A percentile compares a stretch with the other conserved stretches of the same genome.
phyloP scores from a whole-genome alignment of 2,888 invertebrate genomes.

The Mesorhabditis sp. region DNA sequence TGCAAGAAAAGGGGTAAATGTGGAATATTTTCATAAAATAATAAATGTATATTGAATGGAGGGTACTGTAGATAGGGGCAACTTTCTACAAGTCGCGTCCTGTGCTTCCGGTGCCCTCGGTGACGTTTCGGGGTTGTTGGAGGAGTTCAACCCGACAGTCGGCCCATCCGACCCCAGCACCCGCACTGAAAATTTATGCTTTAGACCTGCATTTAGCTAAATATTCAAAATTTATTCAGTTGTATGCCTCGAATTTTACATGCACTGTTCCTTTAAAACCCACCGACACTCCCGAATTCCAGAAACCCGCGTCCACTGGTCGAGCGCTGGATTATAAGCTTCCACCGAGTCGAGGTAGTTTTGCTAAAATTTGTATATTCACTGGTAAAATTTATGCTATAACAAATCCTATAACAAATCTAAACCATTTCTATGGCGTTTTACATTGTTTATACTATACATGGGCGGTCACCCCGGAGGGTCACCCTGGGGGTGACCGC shows the following conservation, averaged over 20 bases:
- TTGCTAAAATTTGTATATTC: not conserved
- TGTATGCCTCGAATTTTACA: not conserved
- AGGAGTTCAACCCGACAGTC: constrained; percentile 22
- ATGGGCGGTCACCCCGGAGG: too few species aligned
- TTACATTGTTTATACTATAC: too few species aligned
- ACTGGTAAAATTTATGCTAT: too few species aligned
- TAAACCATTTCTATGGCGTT: too few species aligned
- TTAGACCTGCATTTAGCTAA: too few species aligned
- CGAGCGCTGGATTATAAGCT: constrained; percentile 47
- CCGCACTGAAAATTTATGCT: constrained; percentile 48
- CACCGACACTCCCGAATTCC: constrained; percentile 52
- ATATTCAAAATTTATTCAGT: not conserved
- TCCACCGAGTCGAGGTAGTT: constrained; percentile 50
- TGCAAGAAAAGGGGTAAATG: too few species aligned
- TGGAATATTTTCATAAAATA: too few species aligned
- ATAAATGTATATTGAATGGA: too few species aligned
- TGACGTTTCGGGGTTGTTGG: not conserved
- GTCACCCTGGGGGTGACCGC: too few species aligned
- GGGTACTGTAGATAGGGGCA: too few species aligned
- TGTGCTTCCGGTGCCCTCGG: not conserved
- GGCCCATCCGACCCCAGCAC: constrained; percentile 50
- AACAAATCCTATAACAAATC: too few species aligned
- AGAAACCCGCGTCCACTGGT: constrained; percentile 59
- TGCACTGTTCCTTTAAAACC: not conserved
- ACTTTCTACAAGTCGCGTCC: too few species aligned